Conservation (phyloP, 2,113 vertebrate species). For the rabbit (Oryctolagus cuniculus) region DNA sequence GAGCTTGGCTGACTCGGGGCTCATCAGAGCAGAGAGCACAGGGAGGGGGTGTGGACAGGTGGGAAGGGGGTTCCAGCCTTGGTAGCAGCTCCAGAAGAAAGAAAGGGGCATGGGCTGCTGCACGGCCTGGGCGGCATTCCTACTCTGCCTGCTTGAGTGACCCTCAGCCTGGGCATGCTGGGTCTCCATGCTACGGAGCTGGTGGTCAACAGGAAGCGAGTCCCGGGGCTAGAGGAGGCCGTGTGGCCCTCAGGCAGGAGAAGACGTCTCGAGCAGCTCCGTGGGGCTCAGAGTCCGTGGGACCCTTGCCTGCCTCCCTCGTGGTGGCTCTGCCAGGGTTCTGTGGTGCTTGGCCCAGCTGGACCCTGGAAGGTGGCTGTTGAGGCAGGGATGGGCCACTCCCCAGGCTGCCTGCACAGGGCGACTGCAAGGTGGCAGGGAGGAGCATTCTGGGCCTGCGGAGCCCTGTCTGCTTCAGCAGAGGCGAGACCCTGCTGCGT, state of each 20-base stretch:
- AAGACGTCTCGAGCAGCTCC: constrained; percentile 10
- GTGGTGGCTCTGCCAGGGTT: neutral
- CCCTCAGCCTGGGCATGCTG: neutral
- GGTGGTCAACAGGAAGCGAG: constrained; percentile 72
- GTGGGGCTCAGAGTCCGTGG: neutral
- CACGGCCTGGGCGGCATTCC: neutral
- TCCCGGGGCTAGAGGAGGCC: constrained; percentile 43
- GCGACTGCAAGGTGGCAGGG: neutral
- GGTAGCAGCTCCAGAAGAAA: neutral
- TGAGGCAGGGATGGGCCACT: neutral
- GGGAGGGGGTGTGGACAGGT: neutral
- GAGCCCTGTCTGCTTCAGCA: neutral
- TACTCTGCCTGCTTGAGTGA: neutral
- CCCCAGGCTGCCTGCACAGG: neutral
- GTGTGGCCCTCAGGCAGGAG: constrained; percentile 57
- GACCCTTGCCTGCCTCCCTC: neutral
- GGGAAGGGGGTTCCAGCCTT: neutral
- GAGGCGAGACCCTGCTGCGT: neutral
- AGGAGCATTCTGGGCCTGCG: neutral
- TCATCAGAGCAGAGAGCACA: neutral
- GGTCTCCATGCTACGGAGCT: neutral
- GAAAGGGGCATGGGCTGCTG: neutral
- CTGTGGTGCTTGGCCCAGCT: neutral
- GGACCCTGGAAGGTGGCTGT: neutral
- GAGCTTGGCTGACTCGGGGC: neutral